phyloP scores from a whole-genome alignment of 2,888 invertebrate genomes.

The Melanotus villosus region DNA sequence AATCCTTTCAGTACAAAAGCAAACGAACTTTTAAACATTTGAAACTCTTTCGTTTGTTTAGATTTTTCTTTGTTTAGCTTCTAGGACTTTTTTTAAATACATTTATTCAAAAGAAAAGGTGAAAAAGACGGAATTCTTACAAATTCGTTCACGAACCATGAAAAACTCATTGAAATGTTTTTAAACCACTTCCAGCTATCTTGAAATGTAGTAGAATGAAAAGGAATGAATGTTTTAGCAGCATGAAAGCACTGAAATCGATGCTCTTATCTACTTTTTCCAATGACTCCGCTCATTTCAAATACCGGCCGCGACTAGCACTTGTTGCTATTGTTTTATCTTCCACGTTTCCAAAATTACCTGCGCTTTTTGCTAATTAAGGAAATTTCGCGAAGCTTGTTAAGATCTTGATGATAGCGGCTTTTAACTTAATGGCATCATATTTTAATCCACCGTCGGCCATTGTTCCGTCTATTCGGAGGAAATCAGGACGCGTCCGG shows the following conservation, averaged over 20 bases:
- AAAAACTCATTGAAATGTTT: background rate
- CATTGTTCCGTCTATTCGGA: background rate
- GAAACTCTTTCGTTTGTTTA: too few species aligned
- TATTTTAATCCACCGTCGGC: background rate
- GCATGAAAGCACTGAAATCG: slow-evolving; percentile 46
- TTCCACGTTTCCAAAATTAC: slow-evolving; percentile 19
- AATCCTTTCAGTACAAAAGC: too few species aligned
- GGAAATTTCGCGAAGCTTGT: slow-evolving; percentile 31
- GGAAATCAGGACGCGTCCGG: slow-evolving; percentile 17
- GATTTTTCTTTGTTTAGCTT: too few species aligned
- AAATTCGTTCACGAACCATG: background rate
- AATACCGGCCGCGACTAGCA: slow-evolving; percentile 43
- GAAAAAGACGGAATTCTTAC: too few species aligned
- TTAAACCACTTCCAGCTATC: slow-evolving; percentile 28
- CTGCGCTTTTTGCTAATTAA: slow-evolving; percentile 41
- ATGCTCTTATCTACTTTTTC: slow-evolving; percentile 40
- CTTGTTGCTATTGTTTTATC: slow-evolving; percentile 49
- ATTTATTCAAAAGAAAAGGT: too few species aligned
- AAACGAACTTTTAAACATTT: too few species aligned
- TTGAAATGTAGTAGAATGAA: slow-evolving; percentile 23
- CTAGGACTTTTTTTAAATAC: too few species aligned
- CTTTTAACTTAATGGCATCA: slow-evolving; percentile 20
- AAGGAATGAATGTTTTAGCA: slow-evolving; percentile 48
- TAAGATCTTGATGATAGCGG: slow-evolving; percentile 22
- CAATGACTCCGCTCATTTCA: slow-evolving; percentile 43